These are phyloP conservation scores for Geophilus truncorum DNA, from an alignment of 2,888 invertebrate genomes.

Conservation along the genomic window DNA sequence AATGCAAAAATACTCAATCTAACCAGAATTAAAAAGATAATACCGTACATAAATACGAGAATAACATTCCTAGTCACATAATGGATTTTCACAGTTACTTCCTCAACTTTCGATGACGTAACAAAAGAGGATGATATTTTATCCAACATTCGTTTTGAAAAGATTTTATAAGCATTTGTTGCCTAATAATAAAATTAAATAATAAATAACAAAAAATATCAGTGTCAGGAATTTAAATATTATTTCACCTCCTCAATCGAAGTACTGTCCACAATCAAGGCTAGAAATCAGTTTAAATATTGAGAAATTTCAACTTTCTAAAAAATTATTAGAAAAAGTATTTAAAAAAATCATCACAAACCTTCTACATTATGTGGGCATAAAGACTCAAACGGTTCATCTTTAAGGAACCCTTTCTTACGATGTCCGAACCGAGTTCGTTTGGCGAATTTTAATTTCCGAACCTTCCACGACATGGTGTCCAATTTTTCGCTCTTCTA, in stretches of 20 bases:
- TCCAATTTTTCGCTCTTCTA: not conserved
- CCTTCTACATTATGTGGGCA: not conserved
- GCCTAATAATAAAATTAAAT: not conserved
- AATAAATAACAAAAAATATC: not conserved
- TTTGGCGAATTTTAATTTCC: not conserved
- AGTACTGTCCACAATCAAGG: not conserved
- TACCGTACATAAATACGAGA: not conserved
- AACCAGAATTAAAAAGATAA: not conserved
- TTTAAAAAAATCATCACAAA: not conserved
- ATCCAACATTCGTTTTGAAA: not conserved
- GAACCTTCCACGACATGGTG: not conserved
- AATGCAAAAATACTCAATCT: not conserved
- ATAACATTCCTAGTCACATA: not conserved
- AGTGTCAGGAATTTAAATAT: not conserved
- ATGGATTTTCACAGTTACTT: not conserved
- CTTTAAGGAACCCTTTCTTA: not conserved
- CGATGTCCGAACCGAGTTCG: not conserved
- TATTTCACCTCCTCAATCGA: not conserved
- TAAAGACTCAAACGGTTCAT: not conserved
- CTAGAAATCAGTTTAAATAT: not conserved
- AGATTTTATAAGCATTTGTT: not conserved
- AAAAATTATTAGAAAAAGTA: not conserved
- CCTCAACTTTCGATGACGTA: not conserved
- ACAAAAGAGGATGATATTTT: not conserved
- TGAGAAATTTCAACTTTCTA: not conserved